phyloP scores from a whole-genome alignment of 30 jellyfish, hydroid and myxozoan species.

The Hydractinia symbiolongicarpus region DNA sequence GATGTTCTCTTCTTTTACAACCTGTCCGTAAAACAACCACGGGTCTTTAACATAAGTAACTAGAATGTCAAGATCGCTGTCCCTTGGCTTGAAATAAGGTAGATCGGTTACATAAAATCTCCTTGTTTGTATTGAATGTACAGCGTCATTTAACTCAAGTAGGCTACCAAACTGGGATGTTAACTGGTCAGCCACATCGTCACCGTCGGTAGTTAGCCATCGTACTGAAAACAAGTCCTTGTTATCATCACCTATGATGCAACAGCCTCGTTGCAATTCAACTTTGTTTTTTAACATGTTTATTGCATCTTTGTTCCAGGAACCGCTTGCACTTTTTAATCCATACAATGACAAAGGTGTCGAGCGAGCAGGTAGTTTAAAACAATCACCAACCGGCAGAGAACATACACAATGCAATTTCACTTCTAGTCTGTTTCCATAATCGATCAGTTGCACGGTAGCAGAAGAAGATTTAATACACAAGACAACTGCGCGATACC shows the following conservation, averaged over 20 bases:
- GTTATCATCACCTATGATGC: background rate
- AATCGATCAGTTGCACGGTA: constrained; percentile 16
- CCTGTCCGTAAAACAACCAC: constrained; percentile 38
- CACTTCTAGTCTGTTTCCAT: background rate
- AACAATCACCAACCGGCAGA: too few species aligned
- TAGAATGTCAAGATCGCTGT: background rate
- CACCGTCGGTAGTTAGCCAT: constrained; percentile 7
- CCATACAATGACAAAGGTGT: too few species aligned
- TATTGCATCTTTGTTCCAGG: too few species aligned
- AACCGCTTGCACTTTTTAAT: too few species aligned
- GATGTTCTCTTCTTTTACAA: constrained; percentile 34
- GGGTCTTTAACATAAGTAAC: constrained; percentile 53
- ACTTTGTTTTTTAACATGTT: background rate
- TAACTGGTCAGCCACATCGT: background rate
- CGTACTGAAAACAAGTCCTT: background rate
- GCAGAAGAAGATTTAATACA: background rate
- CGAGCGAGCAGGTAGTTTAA: too few species aligned
- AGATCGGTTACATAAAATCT: too few species aligned
- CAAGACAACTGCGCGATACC: constrained; percentile 8
- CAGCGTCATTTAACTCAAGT: background rate
- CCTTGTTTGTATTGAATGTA: too few species aligned
- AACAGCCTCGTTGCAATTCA: background rate
- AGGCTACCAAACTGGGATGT: background rate
- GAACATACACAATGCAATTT: too few species aligned
- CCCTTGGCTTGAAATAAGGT: background rate